phyloP scores from a whole-genome alignment of 1,140 invertebrate genomes.

The Drosophila auraria region DNA sequence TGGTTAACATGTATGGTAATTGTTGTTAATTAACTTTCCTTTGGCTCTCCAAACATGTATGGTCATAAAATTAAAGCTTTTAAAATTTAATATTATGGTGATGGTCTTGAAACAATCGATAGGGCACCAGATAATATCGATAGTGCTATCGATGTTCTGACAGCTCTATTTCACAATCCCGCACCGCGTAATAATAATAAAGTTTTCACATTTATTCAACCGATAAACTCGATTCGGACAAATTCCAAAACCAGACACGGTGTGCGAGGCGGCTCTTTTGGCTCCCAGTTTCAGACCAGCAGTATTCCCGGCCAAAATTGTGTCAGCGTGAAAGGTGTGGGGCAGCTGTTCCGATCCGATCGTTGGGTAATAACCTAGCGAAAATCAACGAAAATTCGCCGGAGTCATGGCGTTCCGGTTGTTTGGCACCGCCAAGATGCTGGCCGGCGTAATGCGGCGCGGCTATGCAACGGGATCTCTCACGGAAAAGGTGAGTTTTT shows the following conservation, averaged over 20 bases:
- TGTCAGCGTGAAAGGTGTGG: slow-evolving; percentile 27
- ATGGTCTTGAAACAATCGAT: background rate
- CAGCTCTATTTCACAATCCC: slow-evolving; percentile 73
- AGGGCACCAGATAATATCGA: background rate
- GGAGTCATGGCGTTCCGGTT: slow-evolving; percentile 75
- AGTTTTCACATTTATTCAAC: slow-evolving; percentile 39
- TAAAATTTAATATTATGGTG: too few species aligned
- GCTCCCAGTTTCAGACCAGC: slow-evolving; percentile 2
- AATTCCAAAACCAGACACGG: slow-evolving; percentile 43
- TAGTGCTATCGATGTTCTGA: background rate
- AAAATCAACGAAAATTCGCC: slow-evolving; percentile 15
- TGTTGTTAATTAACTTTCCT: too few species aligned
- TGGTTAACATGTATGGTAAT: too few species aligned
- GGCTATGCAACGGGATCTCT: slow-evolving; percentile 59
- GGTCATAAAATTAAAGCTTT: too few species aligned
- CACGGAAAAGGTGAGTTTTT: slow-evolving; percentile 33
- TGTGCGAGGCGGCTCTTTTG: slow-evolving; percentile 48
- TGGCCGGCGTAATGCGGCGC: slow-evolving; percentile 66
- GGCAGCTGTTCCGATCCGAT: slow-evolving; percentile 42
- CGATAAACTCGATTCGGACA: slow-evolving; percentile 22
- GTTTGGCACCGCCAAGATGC: slow-evolving; percentile 65
- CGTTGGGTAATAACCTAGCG: slow-evolving; percentile 80
- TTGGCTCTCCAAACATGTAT: too few species aligned
- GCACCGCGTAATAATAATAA: slow-evolving; percentile 65
- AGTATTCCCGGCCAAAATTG: slow-evolving; percentile 52